These are phyloP conservation scores for Cotesia typhae DNA, from an alignment of 1,140 invertebrate species.

Conservation along the genomic window DNA sequence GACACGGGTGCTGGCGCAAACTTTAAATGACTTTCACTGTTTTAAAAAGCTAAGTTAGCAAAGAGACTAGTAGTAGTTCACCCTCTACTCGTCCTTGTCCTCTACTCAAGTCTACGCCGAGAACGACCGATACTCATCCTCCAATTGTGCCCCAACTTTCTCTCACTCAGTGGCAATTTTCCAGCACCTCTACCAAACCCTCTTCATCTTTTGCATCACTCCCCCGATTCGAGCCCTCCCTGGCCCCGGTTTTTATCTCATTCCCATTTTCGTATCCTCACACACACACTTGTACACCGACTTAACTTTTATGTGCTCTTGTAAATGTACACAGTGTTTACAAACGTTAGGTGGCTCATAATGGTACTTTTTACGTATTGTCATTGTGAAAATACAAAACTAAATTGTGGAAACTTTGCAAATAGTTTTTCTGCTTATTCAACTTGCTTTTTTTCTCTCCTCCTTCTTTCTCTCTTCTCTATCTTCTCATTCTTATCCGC, in stretches of 20 bases:
- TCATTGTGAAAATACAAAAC: conserved; percentile 10
- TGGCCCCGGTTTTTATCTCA: not conserved
- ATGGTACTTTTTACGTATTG: conserved; percentile 48
- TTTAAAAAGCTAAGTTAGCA: conserved; percentile 58
- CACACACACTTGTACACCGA: not conserved
- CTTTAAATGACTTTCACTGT: conserved; percentile 63
- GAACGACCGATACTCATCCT: conserved; percentile 15
- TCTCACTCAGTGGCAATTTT: conserved; percentile 36
- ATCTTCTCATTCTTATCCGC: too few relatives aligned
- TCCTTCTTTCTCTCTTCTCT: not conserved
- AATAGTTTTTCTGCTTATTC: conserved; percentile 16
- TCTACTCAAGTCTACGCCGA: conserved; percentile 4
- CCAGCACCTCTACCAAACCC: conserved; percentile 29
- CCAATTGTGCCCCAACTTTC: conserved; percentile 27
- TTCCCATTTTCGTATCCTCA: too few relatives aligned
- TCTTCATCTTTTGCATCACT: conserved; percentile 30
- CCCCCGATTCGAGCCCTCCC: not conserved
- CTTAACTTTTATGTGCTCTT: not conserved
- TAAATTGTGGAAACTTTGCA: conserved; percentile 27
- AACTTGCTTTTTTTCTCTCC: not conserved
- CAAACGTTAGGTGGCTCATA: conserved; percentile 49
- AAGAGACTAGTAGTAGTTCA: conserved; percentile 42
- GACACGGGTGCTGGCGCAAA: conserved; percentile 50
- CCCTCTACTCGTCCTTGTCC: not conserved
- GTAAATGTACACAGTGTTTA: conserved; percentile 47